Conservation (phyloP, 2,888 invertebrate genomes). For the Tachina grossa region DNA sequence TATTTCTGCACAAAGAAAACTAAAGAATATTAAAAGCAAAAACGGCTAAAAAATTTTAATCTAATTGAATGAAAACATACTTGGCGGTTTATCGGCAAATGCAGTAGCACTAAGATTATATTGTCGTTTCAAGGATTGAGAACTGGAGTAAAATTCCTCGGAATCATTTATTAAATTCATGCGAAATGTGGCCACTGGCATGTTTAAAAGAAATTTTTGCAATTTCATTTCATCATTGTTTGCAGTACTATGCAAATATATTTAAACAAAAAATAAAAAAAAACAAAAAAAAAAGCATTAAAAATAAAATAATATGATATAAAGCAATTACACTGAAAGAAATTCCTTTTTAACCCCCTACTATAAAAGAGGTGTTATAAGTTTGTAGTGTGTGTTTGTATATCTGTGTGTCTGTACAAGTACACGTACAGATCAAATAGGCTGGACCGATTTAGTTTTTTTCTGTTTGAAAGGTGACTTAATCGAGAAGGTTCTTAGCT, state of each 20-base stretch:
- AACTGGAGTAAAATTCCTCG: slow-evolving; percentile 9
- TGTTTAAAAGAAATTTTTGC: slow-evolving; percentile 38
- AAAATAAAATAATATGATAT: background rate
- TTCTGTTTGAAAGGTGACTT: no score
- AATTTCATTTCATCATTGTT: slow-evolving; percentile 21
- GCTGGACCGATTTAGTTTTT: no score
- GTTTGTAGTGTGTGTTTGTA: no score
- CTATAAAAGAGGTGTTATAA: no score
- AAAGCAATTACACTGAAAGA: background rate
- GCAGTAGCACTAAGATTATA: slow-evolving; percentile 8
- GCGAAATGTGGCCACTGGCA: slow-evolving; percentile 52
- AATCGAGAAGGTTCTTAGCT: no score
- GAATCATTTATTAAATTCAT: slow-evolving; percentile 55
- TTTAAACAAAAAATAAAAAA: background rate
- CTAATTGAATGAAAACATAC: slow-evolving; percentile 52
- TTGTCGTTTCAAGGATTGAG: background rate
- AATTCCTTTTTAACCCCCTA: no score
- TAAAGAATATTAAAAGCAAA: slow-evolving; percentile 24
- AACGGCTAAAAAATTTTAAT: background rate
- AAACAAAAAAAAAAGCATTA: background rate
- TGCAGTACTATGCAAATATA: background rate
- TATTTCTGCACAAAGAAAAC: slow-evolving; percentile 65
- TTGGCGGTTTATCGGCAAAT: slow-evolving; percentile 56
- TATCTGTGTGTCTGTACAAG: no score
- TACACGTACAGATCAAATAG: no score